Base-by-base conservation (phyloP, 1,140 invertebrate genomes). In the Drosophila lacteicornis region DNA sequence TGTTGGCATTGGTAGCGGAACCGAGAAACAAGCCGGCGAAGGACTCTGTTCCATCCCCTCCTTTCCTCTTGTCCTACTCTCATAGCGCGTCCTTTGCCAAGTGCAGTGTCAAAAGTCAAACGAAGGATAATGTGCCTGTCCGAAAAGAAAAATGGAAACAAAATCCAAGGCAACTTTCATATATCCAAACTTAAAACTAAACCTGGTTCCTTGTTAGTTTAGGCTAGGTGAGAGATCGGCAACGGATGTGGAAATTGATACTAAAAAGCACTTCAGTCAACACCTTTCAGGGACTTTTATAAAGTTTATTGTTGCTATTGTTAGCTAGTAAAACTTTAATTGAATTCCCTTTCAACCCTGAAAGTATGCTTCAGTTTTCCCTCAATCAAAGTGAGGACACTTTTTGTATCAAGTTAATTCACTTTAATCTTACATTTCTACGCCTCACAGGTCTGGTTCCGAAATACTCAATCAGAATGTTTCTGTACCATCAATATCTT, bases 31-130 rank as follows among this genome's bases (percentile, higher is more conserved):
- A 62, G 45, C 43, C 43, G 36, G 78, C 57, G 50, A 75, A 69
- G 59, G 56, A 42, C 62, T 67, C 45, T 69, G 58, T 63, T 73
- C 70, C 75, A 56, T 79, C 57, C 59, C 33, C 53, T 47, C 36
- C 57, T 30, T 53, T 19, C 15, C 25, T 36, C 38, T 25, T 43
- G 19, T 51, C 42, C 25, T 73, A 30, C 25, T 22, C 3, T 17
- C 40, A 22, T 50, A 42, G 13, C 12, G 17, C 19, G 11, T 58
- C 43, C 51, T 61, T 57, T 58, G 50, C 74, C 78, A 85, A 85
- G 82, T 85, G 82, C 82, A 80, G 82, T 74, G 74, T 67, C 79
- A 86, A 59, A 87, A 86, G 79, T 82, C 75, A 76, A 61, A 47
- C 73, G 73, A 79, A 77, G 75, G 68, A 85, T 84, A 85, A 75